Percentiles rank a stretch among this genome's conserved stretches.
Conservation (phyloP, 2,888 invertebrate genomes). For the Chirona hameri region DNA sequence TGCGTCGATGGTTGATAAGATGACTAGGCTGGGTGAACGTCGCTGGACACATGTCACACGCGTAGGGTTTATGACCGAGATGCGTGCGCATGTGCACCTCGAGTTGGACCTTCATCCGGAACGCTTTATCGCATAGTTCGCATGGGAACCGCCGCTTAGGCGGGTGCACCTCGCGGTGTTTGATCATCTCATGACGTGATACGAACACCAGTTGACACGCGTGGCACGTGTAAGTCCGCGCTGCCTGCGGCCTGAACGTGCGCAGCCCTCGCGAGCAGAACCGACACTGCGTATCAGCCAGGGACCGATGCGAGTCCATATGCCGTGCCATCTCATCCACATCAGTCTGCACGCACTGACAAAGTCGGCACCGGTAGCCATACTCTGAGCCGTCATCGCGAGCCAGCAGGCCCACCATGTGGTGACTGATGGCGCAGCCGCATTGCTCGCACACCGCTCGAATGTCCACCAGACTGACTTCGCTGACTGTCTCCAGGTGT, state of each 20-base stretch:
- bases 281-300: background rate
- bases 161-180: background rate
- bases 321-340: background rate
- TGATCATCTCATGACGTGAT: background rate
- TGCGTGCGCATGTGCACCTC: constrained; percentile 12
- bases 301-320: constrained; percentile 1
- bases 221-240: background rate
- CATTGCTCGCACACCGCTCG: background rate
- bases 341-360: background rate
- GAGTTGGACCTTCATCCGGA: background rate
- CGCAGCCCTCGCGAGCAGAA: background rate
- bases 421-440: constrained; percentile 3
- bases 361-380: background rate
- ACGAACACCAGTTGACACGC: background rate
- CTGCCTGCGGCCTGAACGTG: background rate
- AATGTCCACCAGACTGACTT: background rate
- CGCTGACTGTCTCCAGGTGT: background rate
- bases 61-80: background rate
- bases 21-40: background rate
- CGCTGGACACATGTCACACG: background rate
- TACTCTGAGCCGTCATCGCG: background rate
- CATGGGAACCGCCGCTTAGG: background rate
- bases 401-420: constrained; percentile 26
- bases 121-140: background rate
- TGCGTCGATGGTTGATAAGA: constrained; percentile 11